Evolutionary conservation across 2,888 invertebrate species (phyloP).

Genomic region (Encarsia formosa): DNA sequence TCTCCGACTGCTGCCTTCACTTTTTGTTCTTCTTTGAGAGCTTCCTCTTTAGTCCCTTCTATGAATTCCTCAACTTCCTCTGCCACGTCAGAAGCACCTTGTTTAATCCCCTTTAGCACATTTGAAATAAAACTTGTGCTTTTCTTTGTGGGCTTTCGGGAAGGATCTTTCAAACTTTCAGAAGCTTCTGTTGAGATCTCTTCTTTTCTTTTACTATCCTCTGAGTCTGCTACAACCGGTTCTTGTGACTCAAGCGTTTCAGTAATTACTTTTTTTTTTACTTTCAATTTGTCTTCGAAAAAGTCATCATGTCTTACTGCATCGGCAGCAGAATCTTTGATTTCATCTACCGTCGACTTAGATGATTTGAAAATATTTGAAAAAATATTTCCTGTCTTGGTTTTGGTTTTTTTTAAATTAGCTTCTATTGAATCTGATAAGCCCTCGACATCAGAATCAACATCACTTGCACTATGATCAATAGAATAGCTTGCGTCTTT

Average conservation of each 20-base stretch:
- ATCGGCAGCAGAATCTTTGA: no score
- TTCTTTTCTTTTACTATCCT: no score
- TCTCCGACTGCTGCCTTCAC: conserved; percentile 9
- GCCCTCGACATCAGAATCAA: no score
- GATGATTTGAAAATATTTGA: neutral
- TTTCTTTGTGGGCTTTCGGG: conserved; percentile 34
- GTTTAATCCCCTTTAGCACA: conserved; percentile 38
- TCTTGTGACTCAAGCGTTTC: no score
- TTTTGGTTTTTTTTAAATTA: no score
- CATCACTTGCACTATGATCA: neutral
- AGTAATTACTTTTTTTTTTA: no score
- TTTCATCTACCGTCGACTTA: neutral
- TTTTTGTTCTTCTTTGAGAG: conserved; percentile 16
- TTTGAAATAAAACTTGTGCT: conserved; percentile 37
- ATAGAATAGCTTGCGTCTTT: neutral
- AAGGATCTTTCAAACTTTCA: conserved; percentile 1
- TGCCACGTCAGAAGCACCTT: conserved; percentile 30
- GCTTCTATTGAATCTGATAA: no score
- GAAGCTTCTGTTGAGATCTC: no score
- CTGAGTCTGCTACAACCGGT: no score
- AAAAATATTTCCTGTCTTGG: neutral
- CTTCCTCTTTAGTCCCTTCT: conserved; percentile 11
- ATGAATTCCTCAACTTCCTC: conserved; percentile 29
- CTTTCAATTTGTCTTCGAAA: no score
- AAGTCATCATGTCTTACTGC: no score